Base-by-base conservation (phyloP, 1,140 invertebrate genomes). In the Drosophila ogumai region DNA sequence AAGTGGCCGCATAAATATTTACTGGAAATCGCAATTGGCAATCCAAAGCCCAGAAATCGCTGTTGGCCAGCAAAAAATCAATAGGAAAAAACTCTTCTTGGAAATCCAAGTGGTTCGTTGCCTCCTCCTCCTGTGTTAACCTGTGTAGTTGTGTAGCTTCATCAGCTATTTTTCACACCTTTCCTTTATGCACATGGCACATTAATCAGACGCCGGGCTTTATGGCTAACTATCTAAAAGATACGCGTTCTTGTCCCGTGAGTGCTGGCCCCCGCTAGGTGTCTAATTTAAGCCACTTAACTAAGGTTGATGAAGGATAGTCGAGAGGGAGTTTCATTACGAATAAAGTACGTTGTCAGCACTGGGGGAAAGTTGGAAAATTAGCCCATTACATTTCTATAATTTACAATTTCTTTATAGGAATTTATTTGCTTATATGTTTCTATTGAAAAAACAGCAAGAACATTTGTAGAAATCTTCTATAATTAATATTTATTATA, bases 1-100 rank as follows among this genome's bases (percentile, higher is more conserved):
- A 75, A 65, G 74, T 52, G 22, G n/a, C 10, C 22, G 67, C 34
- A 75, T 66, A 75, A 76, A 76, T 52, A 76, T 76, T 76, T 76
- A 67, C 55, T 46, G 74, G 36, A 76, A 66, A 43, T 25, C 9
- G 32, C 32, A 46, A 64, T 67, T 68, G 15, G 31, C 49, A 22
- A 61, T 56, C 49, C 59, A 61, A 52, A 43, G 9, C 17, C 15
- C 49, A 17, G 28, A 17, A 47, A 49, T 12, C 6, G 38, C 31
- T 50, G 58, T 74, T 75, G 58, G 54, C 34, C 41, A 52, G 32
- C 41, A 52, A 19, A 19, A 67, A 76, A 76, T 59, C 73, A 76
- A 76, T 76, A 38, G 63, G 34, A 54, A 66, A 31, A 25, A 49
- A 49, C 19, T 44, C 32, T 76, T 76, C 74, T 49, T 57, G 52